Evolutionary conservation across 2,797 vertebrate species (phyloP).

Genomic region (Potorous gilbertii): DNA sequence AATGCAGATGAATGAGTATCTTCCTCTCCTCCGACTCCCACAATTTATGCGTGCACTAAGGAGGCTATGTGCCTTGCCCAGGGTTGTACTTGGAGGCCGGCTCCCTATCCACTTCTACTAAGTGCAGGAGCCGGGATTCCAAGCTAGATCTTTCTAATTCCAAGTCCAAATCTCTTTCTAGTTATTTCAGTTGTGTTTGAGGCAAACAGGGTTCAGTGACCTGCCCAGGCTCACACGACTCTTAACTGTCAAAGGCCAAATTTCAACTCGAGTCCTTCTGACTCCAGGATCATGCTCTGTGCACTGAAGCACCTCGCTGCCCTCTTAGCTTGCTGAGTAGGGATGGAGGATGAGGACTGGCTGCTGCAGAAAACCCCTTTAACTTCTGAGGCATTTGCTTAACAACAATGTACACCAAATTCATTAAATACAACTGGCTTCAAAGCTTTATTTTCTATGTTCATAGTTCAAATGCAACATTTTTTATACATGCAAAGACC

Average conservation of each 20-base stretch:
- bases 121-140: not conserved
- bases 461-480: conserved; percentile 19
- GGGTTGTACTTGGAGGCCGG: not conserved
- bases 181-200: not conserved
- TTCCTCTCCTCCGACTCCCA: not conserved
- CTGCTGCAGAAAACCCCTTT: not conserved
- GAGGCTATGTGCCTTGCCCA: not conserved
- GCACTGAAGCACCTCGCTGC: not conserved
- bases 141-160: not conserved
- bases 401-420: rapidly evolving
- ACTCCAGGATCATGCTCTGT: not conserved
- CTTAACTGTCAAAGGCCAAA: no score
- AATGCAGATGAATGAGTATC: not conserved
- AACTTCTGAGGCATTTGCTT: not conserved
- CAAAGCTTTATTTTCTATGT: conserved; percentile 60
- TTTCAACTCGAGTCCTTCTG: not conserved
- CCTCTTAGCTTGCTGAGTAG: not conserved
- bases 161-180: not conserved
- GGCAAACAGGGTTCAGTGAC: not conserved
- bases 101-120: not conserved
- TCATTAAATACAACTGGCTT: not conserved
- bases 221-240: not conserved
- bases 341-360: not conserved
- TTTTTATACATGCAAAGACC: conserved; percentile 34
- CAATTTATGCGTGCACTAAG: not conserved